Conservation (phyloP, 2,888 invertebrate genomes). For the Merodon equestris region DNA sequence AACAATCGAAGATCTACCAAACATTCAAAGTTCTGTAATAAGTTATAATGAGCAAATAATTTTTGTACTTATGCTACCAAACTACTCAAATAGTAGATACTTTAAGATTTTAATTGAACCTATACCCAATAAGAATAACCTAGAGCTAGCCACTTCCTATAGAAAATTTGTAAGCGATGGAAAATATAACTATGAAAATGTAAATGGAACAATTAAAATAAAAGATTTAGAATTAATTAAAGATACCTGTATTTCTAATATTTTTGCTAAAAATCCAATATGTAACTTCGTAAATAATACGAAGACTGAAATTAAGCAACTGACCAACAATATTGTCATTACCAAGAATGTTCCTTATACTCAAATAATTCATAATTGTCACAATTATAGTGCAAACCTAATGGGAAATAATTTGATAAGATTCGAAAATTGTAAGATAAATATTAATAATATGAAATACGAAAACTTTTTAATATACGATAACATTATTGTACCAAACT, state of each 20-base stretch:
- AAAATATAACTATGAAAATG: conserved; percentile 15
- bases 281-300: too few relatives aligned
- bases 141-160: conserved; percentile 24
- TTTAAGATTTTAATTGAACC: conserved; percentile 39
- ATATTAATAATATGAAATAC: conserved; percentile 26
- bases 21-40: conserved; percentile 42
- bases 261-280: conserved; percentile 21
- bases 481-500: conserved; percentile 22
- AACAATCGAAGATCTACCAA: conserved; percentile 25
- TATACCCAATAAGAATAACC: conserved; percentile 34
- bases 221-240: conserved; percentile 26
- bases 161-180: conserved; percentile 17
- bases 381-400: conserved; percentile 23
- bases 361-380: conserved; percentile 23
- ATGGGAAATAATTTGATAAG: conserved; percentile 17
- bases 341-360: conserved; percentile 16
- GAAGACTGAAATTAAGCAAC: too few relatives aligned
- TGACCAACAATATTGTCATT: too few relatives aligned
- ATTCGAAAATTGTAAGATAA: conserved; percentile 3
- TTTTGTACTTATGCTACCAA: conserved; percentile 43
- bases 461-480: conserved; percentile 34
- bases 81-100: conserved; percentile 23
- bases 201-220: conserved; percentile 8
- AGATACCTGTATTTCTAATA: conserved; percentile 22
- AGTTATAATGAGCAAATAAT: conserved; percentile 34